Conservation (phyloP, 2,888 invertebrate genomes). For the Caenorhabditis plicata region DNA sequence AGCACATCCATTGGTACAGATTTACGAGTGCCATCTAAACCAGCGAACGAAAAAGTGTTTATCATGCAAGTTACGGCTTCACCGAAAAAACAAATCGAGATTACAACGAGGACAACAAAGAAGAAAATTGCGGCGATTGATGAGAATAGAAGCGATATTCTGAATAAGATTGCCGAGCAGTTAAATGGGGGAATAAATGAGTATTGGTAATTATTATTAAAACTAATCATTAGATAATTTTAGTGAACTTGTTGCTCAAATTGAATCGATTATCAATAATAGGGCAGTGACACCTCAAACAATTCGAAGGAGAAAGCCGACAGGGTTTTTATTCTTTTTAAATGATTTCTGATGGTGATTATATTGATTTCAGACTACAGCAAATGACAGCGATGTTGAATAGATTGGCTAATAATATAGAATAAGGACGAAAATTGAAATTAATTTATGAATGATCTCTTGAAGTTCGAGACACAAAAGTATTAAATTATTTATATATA, state of each 20-base stretch:
- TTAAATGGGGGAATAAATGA: constrained; percentile 40
- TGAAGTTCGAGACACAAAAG: too few relatives aligned
- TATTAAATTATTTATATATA: too few relatives aligned
- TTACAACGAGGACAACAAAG: not conserved
- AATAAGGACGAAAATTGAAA: too few relatives aligned
- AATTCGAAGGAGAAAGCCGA: too few relatives aligned
- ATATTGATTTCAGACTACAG: too few relatives aligned
- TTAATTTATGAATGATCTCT: too few relatives aligned
- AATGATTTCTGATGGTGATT: too few relatives aligned
- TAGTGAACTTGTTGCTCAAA: constrained; percentile 40
- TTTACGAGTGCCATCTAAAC: constrained; percentile 11
- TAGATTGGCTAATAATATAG: too few relatives aligned
- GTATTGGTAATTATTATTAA: constrained; percentile 6
- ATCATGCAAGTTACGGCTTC: constrained; percentile 42
- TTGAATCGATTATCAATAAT: constrained; percentile 33
- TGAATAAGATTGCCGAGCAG: constrained; percentile 24
- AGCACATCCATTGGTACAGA: not conserved
- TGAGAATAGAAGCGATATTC: constrained; percentile 6
- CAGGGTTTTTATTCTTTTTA: too few relatives aligned
- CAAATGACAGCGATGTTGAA: too few relatives aligned
- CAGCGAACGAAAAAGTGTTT: constrained; percentile 32
- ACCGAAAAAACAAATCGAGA: constrained; percentile 10
- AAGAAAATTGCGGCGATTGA: not conserved
- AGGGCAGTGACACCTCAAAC: too few relatives aligned
- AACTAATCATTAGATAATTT: constrained; percentile 1